Conservation (phyloP, 2,797 vertebrate species). For the Siniperca undulata region DNA sequence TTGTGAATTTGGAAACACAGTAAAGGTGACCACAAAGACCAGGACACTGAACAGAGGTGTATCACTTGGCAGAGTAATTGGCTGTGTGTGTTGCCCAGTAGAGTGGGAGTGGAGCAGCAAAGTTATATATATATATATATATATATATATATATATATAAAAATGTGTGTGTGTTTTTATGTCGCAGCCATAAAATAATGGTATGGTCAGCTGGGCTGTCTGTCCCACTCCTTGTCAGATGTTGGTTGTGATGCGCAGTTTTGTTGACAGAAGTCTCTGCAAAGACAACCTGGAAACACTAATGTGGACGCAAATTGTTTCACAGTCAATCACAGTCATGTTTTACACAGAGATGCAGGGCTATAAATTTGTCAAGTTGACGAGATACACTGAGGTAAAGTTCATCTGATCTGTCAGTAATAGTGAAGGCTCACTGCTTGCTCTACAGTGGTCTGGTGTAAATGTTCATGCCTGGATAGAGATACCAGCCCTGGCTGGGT, state of each 20-base stretch:
- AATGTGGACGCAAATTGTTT: too few relatives aligned
- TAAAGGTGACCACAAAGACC: not conserved
- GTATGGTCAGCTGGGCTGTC: not conserved
- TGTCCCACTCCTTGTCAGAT: not conserved
- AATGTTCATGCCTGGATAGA: not conserved
- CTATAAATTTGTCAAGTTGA: not conserved
- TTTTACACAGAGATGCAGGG: not conserved
- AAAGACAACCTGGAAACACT: too few relatives aligned
- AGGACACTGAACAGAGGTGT: not conserved
- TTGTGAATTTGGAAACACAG: not conserved
- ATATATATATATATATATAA: too few relatives aligned
- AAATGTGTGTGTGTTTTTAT: too few relatives aligned
- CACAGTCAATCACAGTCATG: not conserved
- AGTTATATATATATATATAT: too few relatives aligned
- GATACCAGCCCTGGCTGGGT: not conserved
- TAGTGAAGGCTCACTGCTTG: not conserved
- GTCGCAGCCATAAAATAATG: not conserved
- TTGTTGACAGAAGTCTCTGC: too few relatives aligned
- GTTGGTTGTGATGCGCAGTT: not conserved
- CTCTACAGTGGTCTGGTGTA: not conserved
- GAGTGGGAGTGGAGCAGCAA: too few relatives aligned
- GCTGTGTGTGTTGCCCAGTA: too few relatives aligned
- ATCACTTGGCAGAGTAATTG: not conserved
- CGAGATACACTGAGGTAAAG: not conserved
- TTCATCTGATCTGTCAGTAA: conserved; percentile 13